phyloP scores from a whole-genome alignment of 2,888 invertebrate species.

The Drosophila birchii region DNA sequence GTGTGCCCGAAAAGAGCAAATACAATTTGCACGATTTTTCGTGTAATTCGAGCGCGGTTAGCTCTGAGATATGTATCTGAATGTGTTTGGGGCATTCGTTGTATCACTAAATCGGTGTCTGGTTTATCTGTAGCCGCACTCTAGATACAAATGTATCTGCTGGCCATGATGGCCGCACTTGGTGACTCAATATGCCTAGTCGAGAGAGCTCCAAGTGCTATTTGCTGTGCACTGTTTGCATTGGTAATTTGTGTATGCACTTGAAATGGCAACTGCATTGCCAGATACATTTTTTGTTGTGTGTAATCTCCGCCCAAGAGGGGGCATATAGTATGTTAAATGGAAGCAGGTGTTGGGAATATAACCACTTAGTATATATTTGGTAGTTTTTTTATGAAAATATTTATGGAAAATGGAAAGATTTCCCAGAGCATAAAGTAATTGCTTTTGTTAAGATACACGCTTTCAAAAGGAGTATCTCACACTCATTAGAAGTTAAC shows the following conservation, averaged over 20 bases:
- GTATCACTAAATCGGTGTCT: conserved; percentile 36
- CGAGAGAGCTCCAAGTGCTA: conserved; percentile 39
- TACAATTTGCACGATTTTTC: conserved; percentile 76
- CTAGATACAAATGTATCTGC: conserved; percentile 63
- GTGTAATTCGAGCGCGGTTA: conserved; percentile 56
- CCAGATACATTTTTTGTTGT: not conserved
- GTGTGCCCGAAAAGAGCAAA: conserved; percentile 67
- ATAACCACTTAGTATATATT: no score
- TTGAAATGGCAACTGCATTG: conserved; percentile 66
- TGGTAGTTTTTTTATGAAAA: no score
- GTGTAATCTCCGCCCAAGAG: not conserved
- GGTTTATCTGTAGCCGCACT: conserved; percentile 41
- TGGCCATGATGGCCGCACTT: conserved; percentile 65
- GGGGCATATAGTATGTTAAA: not conserved
- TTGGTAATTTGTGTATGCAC: conserved; percentile 81
- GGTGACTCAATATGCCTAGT: conserved; percentile 76
- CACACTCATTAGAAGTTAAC: no score
- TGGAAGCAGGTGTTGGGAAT: conserved; percentile 1
- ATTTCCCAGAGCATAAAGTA: no score
- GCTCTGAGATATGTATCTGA: conserved; percentile 36
- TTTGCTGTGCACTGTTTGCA: conserved; percentile 67
- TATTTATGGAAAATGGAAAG: no score
- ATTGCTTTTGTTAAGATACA: no score
- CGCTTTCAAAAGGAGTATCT: no score
- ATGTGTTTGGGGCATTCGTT: conserved; percentile 33